Percentiles rank a stretch among this genome's conserved stretches.
Evolutionary conservation across 2,797 vertebrate species (phyloP).

Genomic region (Eleutherodactylus coqui): DNA sequence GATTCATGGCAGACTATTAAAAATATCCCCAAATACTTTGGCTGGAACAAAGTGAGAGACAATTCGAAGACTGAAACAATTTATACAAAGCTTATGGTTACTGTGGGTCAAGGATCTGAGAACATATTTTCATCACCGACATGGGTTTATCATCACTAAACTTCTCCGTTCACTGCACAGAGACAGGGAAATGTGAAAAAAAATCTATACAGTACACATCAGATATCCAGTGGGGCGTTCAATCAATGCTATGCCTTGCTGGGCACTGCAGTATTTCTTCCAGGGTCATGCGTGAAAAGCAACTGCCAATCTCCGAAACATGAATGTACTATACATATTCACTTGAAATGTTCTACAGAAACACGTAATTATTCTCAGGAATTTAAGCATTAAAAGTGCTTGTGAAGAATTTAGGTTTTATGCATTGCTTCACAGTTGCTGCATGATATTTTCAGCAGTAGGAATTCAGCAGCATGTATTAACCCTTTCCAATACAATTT

Average conservation of each 20-base stretch:
- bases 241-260: conserved; percentile 32
- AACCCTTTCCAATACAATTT: too few species aligned
- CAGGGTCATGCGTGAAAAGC: conserved; percentile 31
- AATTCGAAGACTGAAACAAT: conserved; percentile 51
- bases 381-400: background rate
- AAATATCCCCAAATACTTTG: conserved; percentile 46
- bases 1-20: conserved; percentile 56
- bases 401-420: background rate
- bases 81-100: conserved; percentile 31
- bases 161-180: conserved; percentile 32
- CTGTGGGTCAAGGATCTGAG: conserved; percentile 54
- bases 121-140: conserved; percentile 48
- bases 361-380: background rate
- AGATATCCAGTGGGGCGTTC: conserved; percentile 33
- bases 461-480: background rate
- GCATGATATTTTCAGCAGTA: background rate
- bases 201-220: conserved; percentile 7
- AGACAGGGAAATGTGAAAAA: conserved; percentile 41
- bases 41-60: conserved; percentile 48
- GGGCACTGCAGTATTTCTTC: conserved; percentile 32
- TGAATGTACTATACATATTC: background rate
- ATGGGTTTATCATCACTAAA: conserved; percentile 48
- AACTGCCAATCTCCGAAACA: background rate
- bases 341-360: background rate
- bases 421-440: background rate